Evolutionary conservation across 2,888 invertebrate genomes (phyloP).

Genomic region (Nomada goodeniana): DNA sequence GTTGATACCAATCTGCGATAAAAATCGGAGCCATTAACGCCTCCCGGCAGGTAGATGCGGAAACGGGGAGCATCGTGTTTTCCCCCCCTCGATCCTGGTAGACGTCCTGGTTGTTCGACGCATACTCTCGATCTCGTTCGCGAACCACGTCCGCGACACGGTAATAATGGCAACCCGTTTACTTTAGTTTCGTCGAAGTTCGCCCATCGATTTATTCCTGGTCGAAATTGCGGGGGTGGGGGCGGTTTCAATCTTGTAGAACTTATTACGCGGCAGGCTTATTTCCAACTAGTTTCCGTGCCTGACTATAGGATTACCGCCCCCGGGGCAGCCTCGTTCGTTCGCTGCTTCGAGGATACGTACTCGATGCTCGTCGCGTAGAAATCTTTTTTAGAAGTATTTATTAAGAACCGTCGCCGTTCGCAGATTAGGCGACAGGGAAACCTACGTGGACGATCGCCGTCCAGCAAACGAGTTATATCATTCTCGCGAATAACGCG

Average conservation of each 20-base stretch:
- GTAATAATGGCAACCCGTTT: slow-evolving; percentile 32
- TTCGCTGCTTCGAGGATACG: slow-evolving; percentile 3
- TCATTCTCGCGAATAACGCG: too few species aligned
- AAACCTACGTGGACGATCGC: too few species aligned
- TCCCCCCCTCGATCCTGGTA: too few species aligned
- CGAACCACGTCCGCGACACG: slow-evolving; percentile 10
- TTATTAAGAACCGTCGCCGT: too few species aligned
- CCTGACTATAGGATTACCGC: slow-evolving; percentile 64
- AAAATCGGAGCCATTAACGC: slow-evolving; percentile 25
- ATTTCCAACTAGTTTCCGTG: slow-evolving; percentile 76
- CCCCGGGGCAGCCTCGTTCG: slow-evolving; percentile 31
- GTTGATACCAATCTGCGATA: slow-evolving; percentile 96
- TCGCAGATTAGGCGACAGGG: too few species aligned
- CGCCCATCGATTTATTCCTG: slow-evolving; percentile 29
- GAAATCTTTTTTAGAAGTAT: neutral
- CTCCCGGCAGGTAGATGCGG: neutral
- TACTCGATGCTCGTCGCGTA: slow-evolving; percentile 31
- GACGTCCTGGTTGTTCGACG: neutral
- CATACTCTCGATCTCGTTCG: neutral
- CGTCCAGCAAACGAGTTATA: too few species aligned
- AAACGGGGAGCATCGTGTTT: neutral
- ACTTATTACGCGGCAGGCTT: slow-evolving; percentile 74
- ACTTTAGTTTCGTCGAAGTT: slow-evolving; percentile 32
- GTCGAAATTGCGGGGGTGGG: slow-evolving; percentile 30
- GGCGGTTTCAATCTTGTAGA: slow-evolving; percentile 58